Evolutionary conservation across 1,140 invertebrate species (phyloP).

Genomic region (Zaprionus africanus): DNA sequence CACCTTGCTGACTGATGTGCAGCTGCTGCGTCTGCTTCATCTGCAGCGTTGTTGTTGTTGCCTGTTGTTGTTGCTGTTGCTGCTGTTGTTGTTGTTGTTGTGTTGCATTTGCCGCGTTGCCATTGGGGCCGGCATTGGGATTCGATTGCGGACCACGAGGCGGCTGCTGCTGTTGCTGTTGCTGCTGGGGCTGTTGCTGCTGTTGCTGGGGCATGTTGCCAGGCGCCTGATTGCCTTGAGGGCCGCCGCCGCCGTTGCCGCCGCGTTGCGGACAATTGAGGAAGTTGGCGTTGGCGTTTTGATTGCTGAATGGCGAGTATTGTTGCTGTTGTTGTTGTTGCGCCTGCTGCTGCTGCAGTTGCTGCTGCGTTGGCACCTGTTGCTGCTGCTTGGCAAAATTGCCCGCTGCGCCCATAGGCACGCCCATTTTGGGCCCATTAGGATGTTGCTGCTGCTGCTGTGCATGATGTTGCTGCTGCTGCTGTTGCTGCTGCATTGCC

Average conservation of each 20-base stretch:
- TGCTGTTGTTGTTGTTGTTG: constrained; percentile 45
- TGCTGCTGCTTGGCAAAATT: constrained; percentile 79
- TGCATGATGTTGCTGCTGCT: constrained; percentile 66
- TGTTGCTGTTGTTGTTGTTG: constrained; percentile 86
- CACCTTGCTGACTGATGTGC: constrained; percentile 91
- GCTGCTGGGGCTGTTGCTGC: constrained; percentile 59
- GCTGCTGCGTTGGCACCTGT: constrained; percentile 87
- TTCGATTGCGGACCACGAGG: constrained; percentile 67
- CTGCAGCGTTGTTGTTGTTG: constrained; percentile 87
- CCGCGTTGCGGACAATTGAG: constrained; percentile 73
- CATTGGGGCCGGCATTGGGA: constrained; percentile 66
- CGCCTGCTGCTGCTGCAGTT: constrained; percentile 85
- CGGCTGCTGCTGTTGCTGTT: constrained; percentile 67
- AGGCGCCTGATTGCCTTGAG: constrained; percentile 85
- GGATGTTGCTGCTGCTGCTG: constrained; percentile 67
- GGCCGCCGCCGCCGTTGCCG: constrained; percentile 84
- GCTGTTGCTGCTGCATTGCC: constrained; percentile 78
- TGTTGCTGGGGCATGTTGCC: constrained; percentile 85
- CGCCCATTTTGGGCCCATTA: constrained; percentile 69
- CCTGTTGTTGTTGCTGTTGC: constrained; percentile 39
- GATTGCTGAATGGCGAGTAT: constrained; percentile 88
- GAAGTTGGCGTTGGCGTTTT: constrained; percentile 77
- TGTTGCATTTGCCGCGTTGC: constrained; percentile 59
- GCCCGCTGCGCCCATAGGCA: constrained; percentile 83
- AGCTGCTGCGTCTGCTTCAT: constrained; percentile 94